phyloP scores from a whole-genome alignment of 2,888 invertebrate genomes.

The Sialis fuliginosa region DNA sequence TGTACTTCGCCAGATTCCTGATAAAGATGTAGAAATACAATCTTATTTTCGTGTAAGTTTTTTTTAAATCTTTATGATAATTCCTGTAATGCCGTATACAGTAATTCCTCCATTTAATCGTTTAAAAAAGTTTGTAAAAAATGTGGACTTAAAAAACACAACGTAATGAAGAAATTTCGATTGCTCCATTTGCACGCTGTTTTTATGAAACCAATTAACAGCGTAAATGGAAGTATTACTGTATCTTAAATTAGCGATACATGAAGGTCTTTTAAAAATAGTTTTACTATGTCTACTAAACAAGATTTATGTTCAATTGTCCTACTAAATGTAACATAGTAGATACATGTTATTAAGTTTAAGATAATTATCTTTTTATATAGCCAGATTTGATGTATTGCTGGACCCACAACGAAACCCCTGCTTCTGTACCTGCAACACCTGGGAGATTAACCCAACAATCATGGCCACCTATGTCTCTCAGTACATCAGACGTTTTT shows the following conservation, averaged over 20 bases:
- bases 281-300: too few relatives aligned
- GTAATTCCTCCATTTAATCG: too few relatives aligned
- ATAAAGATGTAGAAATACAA: conserved; percentile 49
- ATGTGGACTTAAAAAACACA: too few relatives aligned
- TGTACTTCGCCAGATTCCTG: conserved; percentile 61
- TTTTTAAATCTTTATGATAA: background rate
- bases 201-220: too few relatives aligned
- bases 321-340: too few relatives aligned
- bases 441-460: conserved; percentile 56
- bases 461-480: conserved; percentile 52
- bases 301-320: too few relatives aligned
- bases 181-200: too few relatives aligned
- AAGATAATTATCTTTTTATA: conserved; percentile 14
- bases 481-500: background rate
- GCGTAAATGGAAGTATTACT: too few relatives aligned
- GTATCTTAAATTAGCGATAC: conserved; percentile 5
- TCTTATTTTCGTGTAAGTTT: conserved; percentile 49
- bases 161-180: too few relatives aligned
- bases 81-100: too few relatives aligned
- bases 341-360: too few relatives aligned
- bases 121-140: too few relatives aligned
- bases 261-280: conserved; percentile 2
- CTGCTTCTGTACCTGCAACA: conserved; percentile 44
- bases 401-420: conserved; percentile 68
- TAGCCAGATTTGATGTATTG: conserved; percentile 83